Conservation (phyloP, 2,888 invertebrate species). For the Caenorhabditis auriculariae region DNA sequence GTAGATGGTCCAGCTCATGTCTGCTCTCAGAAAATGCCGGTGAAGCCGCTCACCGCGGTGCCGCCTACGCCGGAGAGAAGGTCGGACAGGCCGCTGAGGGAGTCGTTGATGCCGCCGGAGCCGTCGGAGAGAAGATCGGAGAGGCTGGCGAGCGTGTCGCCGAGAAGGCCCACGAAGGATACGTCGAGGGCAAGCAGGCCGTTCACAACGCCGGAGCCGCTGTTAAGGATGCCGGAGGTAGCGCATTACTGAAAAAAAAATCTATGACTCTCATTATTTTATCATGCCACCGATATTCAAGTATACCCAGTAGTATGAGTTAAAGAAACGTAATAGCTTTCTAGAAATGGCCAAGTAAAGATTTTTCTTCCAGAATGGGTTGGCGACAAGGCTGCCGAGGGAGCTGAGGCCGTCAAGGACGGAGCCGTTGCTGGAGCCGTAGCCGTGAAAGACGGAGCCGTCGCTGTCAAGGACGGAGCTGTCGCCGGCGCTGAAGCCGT, state of each 20-base stretch:
- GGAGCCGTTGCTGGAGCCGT: constrained; percentile 14
- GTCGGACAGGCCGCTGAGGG: constrained; percentile 10
- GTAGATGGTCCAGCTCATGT: too few species aligned
- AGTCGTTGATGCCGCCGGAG: constrained; percentile 20
- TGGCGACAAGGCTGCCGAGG: constrained; percentile 3
- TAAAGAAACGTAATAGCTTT: neutral
- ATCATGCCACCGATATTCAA: neutral
- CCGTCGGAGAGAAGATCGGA: too few species aligned
- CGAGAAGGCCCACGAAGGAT: neutral
- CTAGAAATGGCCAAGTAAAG: constrained; percentile 12
- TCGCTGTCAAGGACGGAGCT: neutral
- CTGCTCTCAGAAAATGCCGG: neutral
- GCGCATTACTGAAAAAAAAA: too few species aligned
- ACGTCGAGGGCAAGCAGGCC: neutral
- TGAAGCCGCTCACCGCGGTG: too few species aligned
- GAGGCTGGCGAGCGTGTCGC: constrained; percentile 11
- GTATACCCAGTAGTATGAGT: neutral
- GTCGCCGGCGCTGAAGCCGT: neutral
- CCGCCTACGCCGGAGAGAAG: constrained; percentile 13
- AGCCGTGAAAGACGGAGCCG: constrained; percentile 14
- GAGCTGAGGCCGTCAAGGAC: constrained; percentile 1
- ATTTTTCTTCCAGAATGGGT: constrained; percentile 7
- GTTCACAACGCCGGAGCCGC: constrained; percentile 7
- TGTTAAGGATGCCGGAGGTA: constrained; percentile 22
- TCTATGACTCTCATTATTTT: too few species aligned